A percentile compares a stretch with the other conserved stretches of the same genome.
phyloP scores from a whole-genome alignment of 1,140 invertebrate species.

The Eulimnadia texana region DNA sequence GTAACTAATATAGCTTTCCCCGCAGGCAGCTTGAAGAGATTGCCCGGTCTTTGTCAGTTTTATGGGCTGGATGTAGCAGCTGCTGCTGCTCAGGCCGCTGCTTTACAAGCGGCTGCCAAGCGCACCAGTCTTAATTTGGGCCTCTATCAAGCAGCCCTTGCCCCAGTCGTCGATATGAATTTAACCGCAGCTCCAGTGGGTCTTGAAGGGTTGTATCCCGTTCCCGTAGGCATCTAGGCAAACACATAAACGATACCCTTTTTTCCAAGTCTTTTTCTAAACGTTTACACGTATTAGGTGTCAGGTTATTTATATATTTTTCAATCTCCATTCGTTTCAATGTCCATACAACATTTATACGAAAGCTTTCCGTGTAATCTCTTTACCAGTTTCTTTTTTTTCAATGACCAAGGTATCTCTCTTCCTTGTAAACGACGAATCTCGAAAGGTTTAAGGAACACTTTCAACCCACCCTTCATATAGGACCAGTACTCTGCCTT shows the following conservation, averaged over 20 bases:
- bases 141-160: background rate
- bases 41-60: background rate
- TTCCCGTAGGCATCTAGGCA: constrained; percentile 4
- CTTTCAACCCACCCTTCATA: too few species aligned
- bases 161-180: background rate
- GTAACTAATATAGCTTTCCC: background rate
- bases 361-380: too few species aligned
- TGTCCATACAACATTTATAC: too few species aligned
- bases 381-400: too few species aligned
- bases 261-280: background rate
- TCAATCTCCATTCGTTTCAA: too few species aligned
- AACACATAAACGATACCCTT: background rate
- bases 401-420: too few species aligned
- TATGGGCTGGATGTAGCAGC: background rate
- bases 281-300: too few species aligned
- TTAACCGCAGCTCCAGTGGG: background rate
- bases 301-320: too few species aligned
- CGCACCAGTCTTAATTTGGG: background rate
- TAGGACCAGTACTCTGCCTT: too few species aligned
- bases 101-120: background rate
- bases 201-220: constrained; percentile 9
- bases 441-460: too few species aligned
- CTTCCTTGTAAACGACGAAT: too few species aligned
- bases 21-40: background rate
- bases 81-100: background rate